Evolutionary conservation across 2,113 vertebrate species (phyloP).

Genomic region (Platysteira castanea): DNA sequence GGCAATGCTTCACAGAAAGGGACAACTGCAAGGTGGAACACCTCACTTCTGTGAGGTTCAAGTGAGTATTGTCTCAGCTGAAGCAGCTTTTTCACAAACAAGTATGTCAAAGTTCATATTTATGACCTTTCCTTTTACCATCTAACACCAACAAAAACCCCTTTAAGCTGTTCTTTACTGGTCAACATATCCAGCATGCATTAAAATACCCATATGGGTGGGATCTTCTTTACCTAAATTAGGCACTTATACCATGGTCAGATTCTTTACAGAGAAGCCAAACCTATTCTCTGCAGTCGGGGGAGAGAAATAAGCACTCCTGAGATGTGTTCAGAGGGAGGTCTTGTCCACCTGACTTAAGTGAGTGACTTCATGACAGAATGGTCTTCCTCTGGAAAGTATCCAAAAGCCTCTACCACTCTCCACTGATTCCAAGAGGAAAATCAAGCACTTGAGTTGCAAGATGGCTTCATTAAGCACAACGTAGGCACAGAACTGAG

Average conservation of each 20-base stretch:
- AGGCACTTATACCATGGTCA: background rate
- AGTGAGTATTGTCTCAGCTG: background rate
- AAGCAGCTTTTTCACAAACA: slow-evolving; percentile 32
- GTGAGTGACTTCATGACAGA: background rate
- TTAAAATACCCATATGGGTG: background rate
- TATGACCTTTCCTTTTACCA: slow-evolving; percentile 23
- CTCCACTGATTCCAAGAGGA: background rate
- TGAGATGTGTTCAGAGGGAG: background rate
- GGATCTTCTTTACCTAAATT: background rate
- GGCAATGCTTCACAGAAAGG: background rate
- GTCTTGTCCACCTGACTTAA: background rate
- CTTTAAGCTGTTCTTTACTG: background rate
- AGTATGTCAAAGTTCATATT: slow-evolving; percentile 7
- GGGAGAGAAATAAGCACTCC: background rate
- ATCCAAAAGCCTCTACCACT: background rate
- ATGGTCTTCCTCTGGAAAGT: background rate
- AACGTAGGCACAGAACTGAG: background rate
- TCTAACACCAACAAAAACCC: background rate
- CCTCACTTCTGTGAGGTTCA: background rate
- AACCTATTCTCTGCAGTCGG: background rate
- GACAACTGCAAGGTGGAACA: background rate
- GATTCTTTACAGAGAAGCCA: background rate
- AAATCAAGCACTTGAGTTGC: background rate
- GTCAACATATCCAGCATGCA: background rate
- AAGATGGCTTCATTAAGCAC: background rate